These are phyloP conservation scores for Pogonognathellus flavescens DNA, from an alignment of 1,140 invertebrate species.

Conservation along the genomic window DNA sequence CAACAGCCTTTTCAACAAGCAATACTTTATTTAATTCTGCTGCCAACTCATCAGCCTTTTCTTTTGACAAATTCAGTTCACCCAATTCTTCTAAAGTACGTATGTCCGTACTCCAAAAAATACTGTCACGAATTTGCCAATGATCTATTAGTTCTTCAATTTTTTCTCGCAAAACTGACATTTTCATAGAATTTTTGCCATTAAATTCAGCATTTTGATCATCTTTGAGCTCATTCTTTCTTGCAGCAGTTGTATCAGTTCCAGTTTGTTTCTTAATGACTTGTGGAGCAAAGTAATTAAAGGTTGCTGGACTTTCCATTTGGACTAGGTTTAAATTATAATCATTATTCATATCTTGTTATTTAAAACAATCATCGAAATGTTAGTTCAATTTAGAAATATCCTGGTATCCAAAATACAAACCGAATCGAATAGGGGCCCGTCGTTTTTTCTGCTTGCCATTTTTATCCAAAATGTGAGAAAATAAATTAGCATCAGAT, in stretches of 20 bases:
- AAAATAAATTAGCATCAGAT: neutral
- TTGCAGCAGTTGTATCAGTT: neutral
- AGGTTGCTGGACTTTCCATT: slow-evolving; percentile 2
- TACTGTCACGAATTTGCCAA: neutral
- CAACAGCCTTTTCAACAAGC: neutral
- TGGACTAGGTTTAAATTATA: neutral
- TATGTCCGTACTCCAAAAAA: slow-evolving; percentile 1
- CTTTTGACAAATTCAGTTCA: neutral
- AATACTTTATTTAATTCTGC: neutral
- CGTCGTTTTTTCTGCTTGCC: neutral
- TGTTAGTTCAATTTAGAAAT: neutral
- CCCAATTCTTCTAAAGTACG: neutral
- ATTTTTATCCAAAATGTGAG: neutral
- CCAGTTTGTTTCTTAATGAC: neutral
- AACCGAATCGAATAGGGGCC: neutral
- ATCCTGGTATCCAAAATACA: neutral
- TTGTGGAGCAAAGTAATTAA: neutral
- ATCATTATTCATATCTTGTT: no score
- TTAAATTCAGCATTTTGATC: no score
- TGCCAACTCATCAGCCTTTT: neutral
- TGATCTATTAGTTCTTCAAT: neutral
- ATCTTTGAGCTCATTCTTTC: neutral
- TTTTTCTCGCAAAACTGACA: neutral
- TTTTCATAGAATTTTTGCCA: neutral
- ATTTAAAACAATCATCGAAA: no score